Evolutionary conservation across 92 coral and sea anemone genomes (phyloP), one percentile per base, ranked within the genome.

Genomic region (Parazoanthus darwini): DNA sequence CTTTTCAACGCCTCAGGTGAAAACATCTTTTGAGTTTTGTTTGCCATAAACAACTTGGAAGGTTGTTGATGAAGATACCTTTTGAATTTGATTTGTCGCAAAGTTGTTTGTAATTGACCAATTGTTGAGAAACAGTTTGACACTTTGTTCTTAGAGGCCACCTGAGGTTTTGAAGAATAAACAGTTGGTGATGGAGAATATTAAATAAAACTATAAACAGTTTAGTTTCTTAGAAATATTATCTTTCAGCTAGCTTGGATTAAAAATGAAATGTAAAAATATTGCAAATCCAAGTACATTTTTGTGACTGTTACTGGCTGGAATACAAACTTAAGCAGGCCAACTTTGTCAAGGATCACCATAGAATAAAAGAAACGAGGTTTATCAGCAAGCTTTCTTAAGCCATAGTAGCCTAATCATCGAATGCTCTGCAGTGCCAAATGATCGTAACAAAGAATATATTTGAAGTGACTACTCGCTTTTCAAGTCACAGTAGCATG

Each of bases 321-420:
- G 73, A 80, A 18, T 80, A 58, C 20, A 68, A 35, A 59, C 25
- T 36, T 58, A 23, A 80, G 43, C 72, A 54, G 51, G 59, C 37
- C 16, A 16, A 3, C 10, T 26, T 35, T 54, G 70, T 3, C 1
- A 14, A 20, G 70, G 70, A 23, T 23, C 26, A 58, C 42, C 58
- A 29, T 58, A 59, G 22, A 6, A 39, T 68, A 25, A 18, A 79
- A n/a, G 59, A 63, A 63, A 50, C 72, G 51, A 79, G 65, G 72
- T 35, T 56, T 58, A 80, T 73, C 85, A 80, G 85, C 85, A 56
- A 80, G 43, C 22, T 56, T 54, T 80, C 63, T n/a, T 39, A 80
- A 11, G 26, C 35, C 33, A 14, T 79, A 46, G 43, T 14, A 79
- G 42, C 23, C 66, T n/a, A 5, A 46, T 79, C 36, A 18, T 56